Evolutionary conservation across 2,113 vertebrate species (phyloP), one percentile per base, ranked within the genome.

Genomic region (Muntiacus muntjak): DNA sequence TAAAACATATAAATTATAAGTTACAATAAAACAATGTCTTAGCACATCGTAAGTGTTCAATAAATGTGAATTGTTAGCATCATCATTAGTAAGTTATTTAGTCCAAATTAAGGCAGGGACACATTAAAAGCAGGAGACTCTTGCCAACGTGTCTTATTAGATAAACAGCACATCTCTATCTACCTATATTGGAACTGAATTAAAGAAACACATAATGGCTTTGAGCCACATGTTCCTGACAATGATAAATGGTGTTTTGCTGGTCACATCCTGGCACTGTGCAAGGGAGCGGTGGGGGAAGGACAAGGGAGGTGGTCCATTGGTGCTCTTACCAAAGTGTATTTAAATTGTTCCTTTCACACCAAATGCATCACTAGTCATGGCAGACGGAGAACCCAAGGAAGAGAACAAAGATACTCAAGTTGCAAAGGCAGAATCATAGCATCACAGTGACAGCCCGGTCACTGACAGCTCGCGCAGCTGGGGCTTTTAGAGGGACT

Each of bases 21-120:
- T 43, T 76, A 43, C 23, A 76, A 93, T 95, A 79, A 95, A 85
- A 91, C 12, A 86, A 6, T 45, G 6, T 93, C n/a, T 93, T 91
- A 89, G 33, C 67, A 88, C 25, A 40, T 33, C 71, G 2, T 67
- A 78, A 58, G 13, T 43, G 19, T 94, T 58, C 50, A 79, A 55
- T 50, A 94, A 91, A 76, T 62, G 45, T 93, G 40, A 97, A 54
- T 84, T 79, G 19, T 91, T 89, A 87, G 64, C 92, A 84, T 36
- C 43, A 91, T 89, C 76, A 89, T 83, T 71, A 52, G 71, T 76
- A 62, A 78, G 86, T 67, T 89, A 97, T 79, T 93, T 96, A 79
- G 23, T 82, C 14, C 86, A 95, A 83, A 91, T 85, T 91, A 91
- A 94, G 88, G 47, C 40, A 87, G 47, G 36, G 52, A 54, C 8